These are phyloP conservation scores for Corvus cornix DNA, from an alignment of 2,113 vertebrate species.

Conservation along the genomic window DNA sequence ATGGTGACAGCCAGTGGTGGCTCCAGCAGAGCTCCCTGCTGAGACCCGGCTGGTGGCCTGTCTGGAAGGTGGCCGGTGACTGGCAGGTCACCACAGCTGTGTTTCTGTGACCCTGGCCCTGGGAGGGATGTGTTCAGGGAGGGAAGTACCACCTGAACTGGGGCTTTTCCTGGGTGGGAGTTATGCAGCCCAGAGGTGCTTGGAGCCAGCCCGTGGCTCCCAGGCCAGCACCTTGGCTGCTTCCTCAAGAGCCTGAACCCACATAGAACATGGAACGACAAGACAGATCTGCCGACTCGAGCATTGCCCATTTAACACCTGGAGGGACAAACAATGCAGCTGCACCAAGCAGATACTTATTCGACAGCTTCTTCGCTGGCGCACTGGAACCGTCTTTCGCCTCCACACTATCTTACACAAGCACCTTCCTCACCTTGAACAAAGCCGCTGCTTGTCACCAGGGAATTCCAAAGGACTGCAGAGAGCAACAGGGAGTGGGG, in stretches of 20 bases:
- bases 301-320: neutral
- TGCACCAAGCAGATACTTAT: neutral
- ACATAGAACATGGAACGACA: fast-evolving
- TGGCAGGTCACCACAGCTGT: neutral
- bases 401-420: neutral
- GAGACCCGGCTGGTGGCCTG: neutral
- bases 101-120: neutral
- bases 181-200: neutral
- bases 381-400: neutral
- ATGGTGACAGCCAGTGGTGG: fast-evolving
- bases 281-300: neutral
- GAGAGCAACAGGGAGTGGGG: fast-evolving
- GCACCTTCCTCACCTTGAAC: neutral
- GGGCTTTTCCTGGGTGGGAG: neutral
- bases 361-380: neutral
- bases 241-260: neutral
- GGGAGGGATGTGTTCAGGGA: neutral
- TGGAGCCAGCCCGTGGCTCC: neutral
- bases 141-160: neutral
- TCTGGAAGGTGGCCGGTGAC: fast-evolving
- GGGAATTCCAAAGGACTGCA: neutral
- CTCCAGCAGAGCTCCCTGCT: neutral
- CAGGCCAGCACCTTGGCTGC: neutral
- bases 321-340: neutral
- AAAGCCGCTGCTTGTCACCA: fast-evolving